These are phyloP conservation scores for Venturia canescens DNA, from an alignment of 1,140 invertebrate species.

Conservation along the genomic window DNA sequence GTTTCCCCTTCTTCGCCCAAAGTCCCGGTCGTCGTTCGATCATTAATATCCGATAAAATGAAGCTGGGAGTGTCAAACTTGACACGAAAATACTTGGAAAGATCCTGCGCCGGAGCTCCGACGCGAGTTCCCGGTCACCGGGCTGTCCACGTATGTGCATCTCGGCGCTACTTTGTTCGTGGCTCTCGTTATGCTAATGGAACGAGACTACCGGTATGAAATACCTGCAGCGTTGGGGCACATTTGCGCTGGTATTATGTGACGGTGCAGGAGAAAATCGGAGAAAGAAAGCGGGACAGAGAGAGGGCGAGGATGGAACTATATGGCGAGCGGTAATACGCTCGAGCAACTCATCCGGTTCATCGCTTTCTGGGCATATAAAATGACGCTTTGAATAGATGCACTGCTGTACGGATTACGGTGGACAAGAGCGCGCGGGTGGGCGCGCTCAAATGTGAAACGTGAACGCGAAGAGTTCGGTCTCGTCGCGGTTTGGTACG, in stretches of 20 bases:
- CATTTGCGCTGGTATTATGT: conserved; percentile 32
- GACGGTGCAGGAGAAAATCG: no score
- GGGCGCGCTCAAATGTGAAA: not conserved
- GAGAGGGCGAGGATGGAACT: no score
- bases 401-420: conserved; percentile 30
- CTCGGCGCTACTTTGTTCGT: not conserved
- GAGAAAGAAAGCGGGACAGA: not conserved
- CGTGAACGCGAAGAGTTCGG: not conserved
- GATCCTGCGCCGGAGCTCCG: no score
- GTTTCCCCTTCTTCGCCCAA: not conserved
- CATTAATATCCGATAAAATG: no score
- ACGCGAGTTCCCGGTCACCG: no score
- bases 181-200: conserved; percentile 42
- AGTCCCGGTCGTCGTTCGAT: no score
- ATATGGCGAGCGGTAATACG: no score
- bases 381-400: conserved; percentile 19
- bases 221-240: conserved; percentile 16
- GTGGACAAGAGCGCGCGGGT: not conserved
- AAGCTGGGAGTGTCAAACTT: no score
- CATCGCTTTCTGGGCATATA: not conserved
- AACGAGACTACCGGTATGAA: conserved; percentile 33
- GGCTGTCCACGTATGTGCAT: no score
- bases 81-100: no score
- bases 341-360: not conserved
- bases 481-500: not conserved